Evolutionary conservation across 64 coral and sea anemone species (phyloP).

Genomic region (Stichodactyla helianthus): DNA sequence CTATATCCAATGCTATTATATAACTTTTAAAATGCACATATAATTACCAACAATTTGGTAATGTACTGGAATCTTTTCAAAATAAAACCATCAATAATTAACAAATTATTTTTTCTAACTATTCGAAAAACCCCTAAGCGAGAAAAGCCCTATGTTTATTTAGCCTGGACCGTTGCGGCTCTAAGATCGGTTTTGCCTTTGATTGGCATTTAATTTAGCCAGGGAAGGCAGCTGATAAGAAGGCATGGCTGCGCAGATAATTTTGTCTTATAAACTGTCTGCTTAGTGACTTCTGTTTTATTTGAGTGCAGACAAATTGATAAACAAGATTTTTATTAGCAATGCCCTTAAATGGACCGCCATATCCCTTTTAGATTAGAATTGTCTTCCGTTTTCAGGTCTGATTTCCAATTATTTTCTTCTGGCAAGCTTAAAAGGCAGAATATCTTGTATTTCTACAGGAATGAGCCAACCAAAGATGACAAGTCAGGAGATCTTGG

Average conservation of each 20-base stretch:
- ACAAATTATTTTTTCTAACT: too few species aligned
- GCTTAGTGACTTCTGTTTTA: neutral
- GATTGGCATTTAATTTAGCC: neutral
- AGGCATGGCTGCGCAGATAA: neutral
- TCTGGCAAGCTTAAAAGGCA: neutral
- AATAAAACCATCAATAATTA: too few species aligned
- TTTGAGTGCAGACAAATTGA: neutral
- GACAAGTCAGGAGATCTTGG: neutral
- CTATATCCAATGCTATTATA: too few species aligned
- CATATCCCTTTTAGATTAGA: neutral
- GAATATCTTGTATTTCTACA: neutral
- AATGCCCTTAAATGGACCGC: neutral
- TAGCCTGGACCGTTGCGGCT: neutral
- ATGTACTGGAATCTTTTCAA: too few species aligned
- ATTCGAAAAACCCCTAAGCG: too few species aligned
- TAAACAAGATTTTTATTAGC: constrained; percentile 10
- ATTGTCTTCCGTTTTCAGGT: neutral
- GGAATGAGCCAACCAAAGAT: neutral
- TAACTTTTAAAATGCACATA: too few species aligned
- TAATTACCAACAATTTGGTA: too few species aligned
- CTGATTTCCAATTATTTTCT: neutral
- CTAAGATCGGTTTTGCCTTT: neutral
- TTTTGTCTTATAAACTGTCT: neutral
- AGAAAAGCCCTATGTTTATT: too few species aligned
- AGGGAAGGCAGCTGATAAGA: neutral